Evolutionary conservation across 2,888 invertebrate genomes (phyloP), one percentile per base, ranked within the genome.

Genomic region (Tetramorium bicarinatum): DNA sequence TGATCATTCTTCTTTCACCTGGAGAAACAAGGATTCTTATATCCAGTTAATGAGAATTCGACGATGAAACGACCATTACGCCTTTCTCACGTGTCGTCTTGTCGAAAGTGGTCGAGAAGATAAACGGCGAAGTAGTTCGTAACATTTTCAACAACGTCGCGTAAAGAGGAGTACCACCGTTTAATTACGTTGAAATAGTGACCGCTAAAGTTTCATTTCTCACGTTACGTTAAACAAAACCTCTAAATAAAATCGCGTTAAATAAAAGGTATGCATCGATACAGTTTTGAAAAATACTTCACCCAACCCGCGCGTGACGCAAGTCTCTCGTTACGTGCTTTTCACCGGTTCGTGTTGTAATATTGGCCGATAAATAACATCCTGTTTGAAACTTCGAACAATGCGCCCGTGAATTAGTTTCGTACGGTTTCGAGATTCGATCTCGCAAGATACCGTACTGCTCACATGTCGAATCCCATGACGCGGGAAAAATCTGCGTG

Each of bases 1-100:
- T 56, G 44, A 69, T 67, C 29, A 44, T 71, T 59, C 34, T 79
- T 79, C 34, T 59, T 47, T 59, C 13, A 52, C 18, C 25, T 15
- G 13, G 8, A 34, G 25, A 54, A 80, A 59, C 15, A 29, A 52
- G 25, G 18, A 56, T 59, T 49, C 18, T 75, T 62, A 52, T 38
- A 25, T 1, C 41, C 44, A 25, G 54, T 72, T 84, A 84, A 82
- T 76, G 76, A 82, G 75, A 83, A 71, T 83, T 52, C 76, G 71
- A 82, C 49, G 82, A 61, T 66, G 59, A 41, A n/a, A 56, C 18
- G 69, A 64, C 62, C 64, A 41, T 13, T 71, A 49, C 18, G 8
- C 15, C 29, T 62, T 83, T 77, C 71, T 49, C 84, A 85, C 59
- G 83, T 64, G 54, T 64, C 47, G 34, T 15, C 61, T 34, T 44